Evolutionary conservation across 2,113 vertebrate genomes (phyloP), one percentile per base, ranked within the genome.

Genomic region (Ictidomys tridecemlineatus): DNA sequence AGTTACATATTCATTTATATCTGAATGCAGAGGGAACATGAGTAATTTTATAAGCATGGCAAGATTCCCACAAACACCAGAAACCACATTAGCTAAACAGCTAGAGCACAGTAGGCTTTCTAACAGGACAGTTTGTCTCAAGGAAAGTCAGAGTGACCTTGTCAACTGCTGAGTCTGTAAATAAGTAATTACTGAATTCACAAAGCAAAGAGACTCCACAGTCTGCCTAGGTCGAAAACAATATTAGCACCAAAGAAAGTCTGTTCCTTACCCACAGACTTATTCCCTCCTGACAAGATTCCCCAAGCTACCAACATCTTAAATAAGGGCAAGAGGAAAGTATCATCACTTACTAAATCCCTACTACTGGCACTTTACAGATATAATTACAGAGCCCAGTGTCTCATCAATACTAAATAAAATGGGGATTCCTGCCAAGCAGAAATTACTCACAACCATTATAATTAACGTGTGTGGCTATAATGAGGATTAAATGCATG

Each of bases 111-210:
- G 84, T 0, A 84, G 95, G 96, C 83, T 98, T 92, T 82, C 93
- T 84, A 20, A 95, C 69, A 91, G 96, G 96, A 61, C 69, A 34
- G 77, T 0, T 7, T 74, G 70, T 91, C 86, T 95, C 83, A 6
- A n/a, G 30, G 95, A 98, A 98, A 97, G 98, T 97, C 98, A 97
- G 53, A 58, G 61, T 76, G 89, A 98, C 98, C 97, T 93, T 91
- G 30, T 84, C 80, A 48, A 1, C 67, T 65, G 88, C 97, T 96
- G 88, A 97, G 87, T 91, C 82, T 10, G 67, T 89, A 93, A 97
- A 93, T 39, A 95, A 5, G 0, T 85, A 0, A 0, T 89, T 70
- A 83, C 24, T 22, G 63, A 82, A 87, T 86, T 97, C 0, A 0
- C 85, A 92, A 92, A 94, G 87, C 94, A 95, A 70, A 97, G 76